These are phyloP conservation scores for Pavo muticus DNA, from an alignment of 2,113 vertebrate species.

Conservation along the genomic window DNA sequence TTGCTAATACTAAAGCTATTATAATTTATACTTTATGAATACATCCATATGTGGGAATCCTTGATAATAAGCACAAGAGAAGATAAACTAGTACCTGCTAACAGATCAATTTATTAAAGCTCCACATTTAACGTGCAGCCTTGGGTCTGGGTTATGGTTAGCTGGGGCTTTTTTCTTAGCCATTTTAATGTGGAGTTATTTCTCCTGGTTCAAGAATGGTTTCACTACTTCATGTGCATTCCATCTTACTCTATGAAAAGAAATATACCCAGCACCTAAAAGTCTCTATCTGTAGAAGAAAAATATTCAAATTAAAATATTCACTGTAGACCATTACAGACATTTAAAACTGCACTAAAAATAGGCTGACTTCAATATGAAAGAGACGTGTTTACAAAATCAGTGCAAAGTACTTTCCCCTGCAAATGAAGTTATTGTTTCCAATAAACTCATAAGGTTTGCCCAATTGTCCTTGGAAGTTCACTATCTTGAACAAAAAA, in stretches of 20 bases:
- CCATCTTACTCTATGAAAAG: constrained; percentile 25
- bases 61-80: constrained; percentile 55
- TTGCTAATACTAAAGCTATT: constrained; percentile 51
- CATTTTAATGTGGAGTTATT: constrained; percentile 23
- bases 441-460: neutral
- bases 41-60: constrained; percentile 45
- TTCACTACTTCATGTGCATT: constrained; percentile 19
- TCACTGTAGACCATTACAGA: neutral
- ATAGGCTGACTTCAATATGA: neutral
- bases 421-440: neutral
- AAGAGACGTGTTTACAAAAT: neutral
- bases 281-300: constrained; percentile 20
- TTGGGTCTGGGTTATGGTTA: neutral
- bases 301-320: constrained; percentile 11
- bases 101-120: constrained; percentile 67
- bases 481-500: neutral
- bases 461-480: constrained; percentile 29
- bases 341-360: neutral
- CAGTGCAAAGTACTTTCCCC: neutral
- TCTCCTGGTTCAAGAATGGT: constrained; percentile 38
- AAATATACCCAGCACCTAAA: constrained; percentile 30
- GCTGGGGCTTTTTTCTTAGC: neutral
- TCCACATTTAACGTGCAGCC: constrained; percentile 23
- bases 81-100: constrained; percentile 45
- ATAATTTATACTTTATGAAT: constrained; percentile 63